Conservation (phyloP, 2,113 vertebrate genomes). For the Setophaga kirtlandii region DNA sequence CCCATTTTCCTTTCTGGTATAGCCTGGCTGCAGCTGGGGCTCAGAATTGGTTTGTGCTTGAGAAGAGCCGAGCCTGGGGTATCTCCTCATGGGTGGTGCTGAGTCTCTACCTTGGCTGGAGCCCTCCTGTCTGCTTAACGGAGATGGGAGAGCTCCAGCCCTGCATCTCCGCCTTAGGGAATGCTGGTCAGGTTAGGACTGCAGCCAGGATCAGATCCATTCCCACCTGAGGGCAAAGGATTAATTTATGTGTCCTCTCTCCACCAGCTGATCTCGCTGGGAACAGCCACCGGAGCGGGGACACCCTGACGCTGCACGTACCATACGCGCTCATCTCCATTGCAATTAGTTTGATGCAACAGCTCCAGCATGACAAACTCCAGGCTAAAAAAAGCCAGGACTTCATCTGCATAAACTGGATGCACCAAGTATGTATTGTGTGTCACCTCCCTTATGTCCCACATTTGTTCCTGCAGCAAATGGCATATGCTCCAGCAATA, state of each 20-base stretch:
- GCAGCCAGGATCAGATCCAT: not conserved
- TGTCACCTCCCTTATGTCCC: conserved; percentile 17
- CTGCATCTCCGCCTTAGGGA: not conserved
- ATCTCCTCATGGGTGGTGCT: not conserved
- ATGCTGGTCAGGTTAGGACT: not conserved
- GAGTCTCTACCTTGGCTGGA: not conserved
- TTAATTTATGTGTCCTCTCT: not conserved
- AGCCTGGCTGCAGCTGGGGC: not conserved
- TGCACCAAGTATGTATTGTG: conserved; percentile 8
- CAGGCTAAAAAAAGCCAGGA: conserved; percentile 27
- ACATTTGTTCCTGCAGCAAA: conserved; percentile 32
- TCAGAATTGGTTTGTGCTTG: not conserved
- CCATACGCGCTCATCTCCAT: not conserved
- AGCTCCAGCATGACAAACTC: conserved; percentile 22
- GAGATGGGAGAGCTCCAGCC: not conserved
- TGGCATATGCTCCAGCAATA: not conserved
- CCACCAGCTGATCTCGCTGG: not conserved
- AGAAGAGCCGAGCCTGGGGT: not conserved
- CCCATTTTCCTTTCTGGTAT: not conserved
- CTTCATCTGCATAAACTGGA: conserved; percentile 3
- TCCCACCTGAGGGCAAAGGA: not conserved
- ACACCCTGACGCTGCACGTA: fast-evolving
- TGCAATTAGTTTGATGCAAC: not conserved
- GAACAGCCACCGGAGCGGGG: not conserved
- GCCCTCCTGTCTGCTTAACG: fast-evolving